A percentile compares a stretch with the other conserved stretches of the same genome.
Evolutionary conservation across 2,113 vertebrate genomes (phyloP).

Genomic region (Podocnemis expansa): DNA sequence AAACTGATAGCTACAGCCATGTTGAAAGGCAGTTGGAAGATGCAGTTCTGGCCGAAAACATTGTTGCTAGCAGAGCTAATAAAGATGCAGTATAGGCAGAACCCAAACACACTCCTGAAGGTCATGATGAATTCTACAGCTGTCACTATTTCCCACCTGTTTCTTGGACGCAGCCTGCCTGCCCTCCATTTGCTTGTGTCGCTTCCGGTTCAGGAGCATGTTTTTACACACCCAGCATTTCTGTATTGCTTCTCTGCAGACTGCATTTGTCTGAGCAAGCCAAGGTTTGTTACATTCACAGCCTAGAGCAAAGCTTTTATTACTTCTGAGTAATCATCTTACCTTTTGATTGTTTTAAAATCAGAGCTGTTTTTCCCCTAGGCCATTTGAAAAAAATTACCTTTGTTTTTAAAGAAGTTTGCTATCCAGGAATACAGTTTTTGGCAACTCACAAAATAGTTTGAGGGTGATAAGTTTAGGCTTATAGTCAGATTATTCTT

Average conservation of each 20-base stretch:
- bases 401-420: not conserved
- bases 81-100: fast-evolving
- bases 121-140: not conserved
- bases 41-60: fast-evolving
- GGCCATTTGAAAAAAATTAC: not conserved
- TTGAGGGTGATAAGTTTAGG: not conserved
- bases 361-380: not conserved
- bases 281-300: not conserved
- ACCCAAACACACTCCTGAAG: not conserved
- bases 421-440: not conserved
- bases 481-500: not conserved
- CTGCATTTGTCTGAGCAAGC: not conserved
- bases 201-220: not conserved
- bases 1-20: fast-evolving
- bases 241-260: not conserved
- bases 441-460: not conserved
- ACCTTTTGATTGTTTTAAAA: not conserved
- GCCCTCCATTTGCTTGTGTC: not conserved
- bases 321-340: too few relatives aligned
- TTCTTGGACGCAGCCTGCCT: not conserved
- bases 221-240: fast-evolving
- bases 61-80: not conserved
- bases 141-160: constrained; percentile 10
- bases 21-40: fast-evolving
- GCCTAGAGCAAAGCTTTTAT: not conserved